phyloP scores from a whole-genome alignment of 1,140 invertebrate genomes.

The Nilaparvata lugens region DNA sequence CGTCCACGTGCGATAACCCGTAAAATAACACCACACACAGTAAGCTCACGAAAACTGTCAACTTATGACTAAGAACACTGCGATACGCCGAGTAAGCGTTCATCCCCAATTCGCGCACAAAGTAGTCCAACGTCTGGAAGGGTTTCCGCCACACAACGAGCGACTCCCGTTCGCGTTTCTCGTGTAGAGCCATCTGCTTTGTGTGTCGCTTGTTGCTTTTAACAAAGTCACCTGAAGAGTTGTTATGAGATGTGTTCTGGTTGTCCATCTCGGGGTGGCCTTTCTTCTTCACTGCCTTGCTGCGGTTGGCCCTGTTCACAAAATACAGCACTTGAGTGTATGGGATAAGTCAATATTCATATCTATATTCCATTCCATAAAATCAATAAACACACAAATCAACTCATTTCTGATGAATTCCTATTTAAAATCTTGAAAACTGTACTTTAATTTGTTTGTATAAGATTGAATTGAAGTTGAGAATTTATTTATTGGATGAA shows the following conservation, averaged over 20 bases:
- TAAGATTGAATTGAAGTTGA: too few relatives aligned
- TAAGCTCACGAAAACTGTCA: constrained; percentile 32
- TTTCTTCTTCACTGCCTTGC: background rate
- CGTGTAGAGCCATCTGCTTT: background rate
- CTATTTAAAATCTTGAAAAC: too few relatives aligned
- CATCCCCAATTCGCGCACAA: constrained; percentile 59
- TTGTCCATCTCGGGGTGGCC: background rate
- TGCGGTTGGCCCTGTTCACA: background rate
- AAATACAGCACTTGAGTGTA: too few relatives aligned
- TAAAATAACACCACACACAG: constrained; percentile 7
- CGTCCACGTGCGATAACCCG: constrained; percentile 35
- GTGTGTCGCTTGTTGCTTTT: too few relatives aligned
- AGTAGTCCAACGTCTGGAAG: constrained; percentile 73
- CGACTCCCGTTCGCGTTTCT: background rate
- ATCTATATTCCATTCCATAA: too few relatives aligned
- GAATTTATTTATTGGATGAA: too few relatives aligned
- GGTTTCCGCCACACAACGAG: constrained; percentile 76
- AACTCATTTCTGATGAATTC: too few relatives aligned
- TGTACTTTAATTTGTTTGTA: too few relatives aligned
- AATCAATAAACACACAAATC: too few relatives aligned
- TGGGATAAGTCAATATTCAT: too few relatives aligned
- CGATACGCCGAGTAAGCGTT: constrained; percentile 46
- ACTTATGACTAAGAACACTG: constrained; percentile 36
- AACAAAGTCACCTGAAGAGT: too few relatives aligned
- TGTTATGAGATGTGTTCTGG: too few relatives aligned